phyloP scores from a whole-genome alignment of 2,888 invertebrate genomes.

The Scaptomyza reducta region DNA sequence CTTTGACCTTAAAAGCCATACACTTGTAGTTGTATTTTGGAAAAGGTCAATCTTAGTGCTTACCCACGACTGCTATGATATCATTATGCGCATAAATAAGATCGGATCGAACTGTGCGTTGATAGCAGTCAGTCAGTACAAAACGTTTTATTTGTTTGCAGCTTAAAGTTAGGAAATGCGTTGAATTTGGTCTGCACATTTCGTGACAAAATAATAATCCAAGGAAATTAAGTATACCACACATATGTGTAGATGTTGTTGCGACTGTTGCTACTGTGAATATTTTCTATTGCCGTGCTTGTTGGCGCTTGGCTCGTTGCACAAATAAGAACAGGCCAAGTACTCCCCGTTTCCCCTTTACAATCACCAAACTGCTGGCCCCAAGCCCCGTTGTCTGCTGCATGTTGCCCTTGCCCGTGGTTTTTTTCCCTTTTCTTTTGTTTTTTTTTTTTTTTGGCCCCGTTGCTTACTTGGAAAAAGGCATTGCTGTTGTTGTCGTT shows the following conservation, averaged over 20 bases:
- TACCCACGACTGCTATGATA: neutral
- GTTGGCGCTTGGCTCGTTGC: constrained; percentile 43
- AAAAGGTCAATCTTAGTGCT: neutral
- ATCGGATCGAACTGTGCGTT: neutral
- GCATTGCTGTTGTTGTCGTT: constrained; percentile 12
- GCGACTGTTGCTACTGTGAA: constrained; percentile 21
- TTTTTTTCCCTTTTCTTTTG: neutral
- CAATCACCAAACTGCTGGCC: neutral
- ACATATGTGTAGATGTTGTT: constrained; percentile 26
- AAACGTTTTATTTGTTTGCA: neutral
- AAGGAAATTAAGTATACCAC: neutral
- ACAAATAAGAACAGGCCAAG: constrained; percentile 50
- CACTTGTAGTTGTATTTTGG: too few relatives aligned
- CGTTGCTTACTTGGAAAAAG: constrained; percentile 6
- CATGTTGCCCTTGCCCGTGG: constrained; percentile 17
- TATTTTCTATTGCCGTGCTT: constrained; percentile 59
- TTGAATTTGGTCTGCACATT: too few relatives aligned
- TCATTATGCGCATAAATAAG: neutral
- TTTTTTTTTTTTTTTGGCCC: constrained; percentile 5
- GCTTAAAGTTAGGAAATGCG: neutral
- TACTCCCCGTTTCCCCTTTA: neutral
- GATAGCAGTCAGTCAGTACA: neutral
- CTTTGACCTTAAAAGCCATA: too few relatives aligned
- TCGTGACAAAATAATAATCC: neutral
- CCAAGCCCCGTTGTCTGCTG: neutral